phyloP scores from a whole-genome alignment of 2,113 vertebrate species.

The Alosa alosa region DNA sequence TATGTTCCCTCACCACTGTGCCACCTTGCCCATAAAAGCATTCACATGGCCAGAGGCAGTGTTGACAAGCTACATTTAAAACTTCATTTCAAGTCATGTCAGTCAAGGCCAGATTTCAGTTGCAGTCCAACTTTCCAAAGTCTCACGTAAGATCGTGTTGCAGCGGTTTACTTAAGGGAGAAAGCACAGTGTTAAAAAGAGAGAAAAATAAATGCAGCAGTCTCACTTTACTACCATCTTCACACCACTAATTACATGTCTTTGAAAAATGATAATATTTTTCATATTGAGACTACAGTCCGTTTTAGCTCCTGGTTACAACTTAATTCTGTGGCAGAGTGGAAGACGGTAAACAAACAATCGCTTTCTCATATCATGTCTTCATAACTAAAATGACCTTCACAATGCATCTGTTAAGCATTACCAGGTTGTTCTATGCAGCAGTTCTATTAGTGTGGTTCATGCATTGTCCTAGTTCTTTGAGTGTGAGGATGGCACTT shows the following conservation, averaged over 20 bases:
- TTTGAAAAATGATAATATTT: constrained; percentile 50
- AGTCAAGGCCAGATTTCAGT: neutral
- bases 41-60: constrained; percentile 40
- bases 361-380: neutral
- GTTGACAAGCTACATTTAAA: constrained; percentile 63
- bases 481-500: neutral
- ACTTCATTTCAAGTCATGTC: constrained; percentile 35
- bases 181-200: constrained; percentile 52
- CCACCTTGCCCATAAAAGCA: neutral
- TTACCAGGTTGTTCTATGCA: neutral
- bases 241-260: constrained; percentile 69
- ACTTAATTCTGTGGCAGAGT: neutral
- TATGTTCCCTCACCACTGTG: constrained; percentile 14
- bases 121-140: constrained; percentile 14
- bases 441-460: neutral
- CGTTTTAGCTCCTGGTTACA: constrained; percentile 24
- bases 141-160: neutral
- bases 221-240: constrained; percentile 60
- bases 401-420: neutral
- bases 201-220: constrained; percentile 63
- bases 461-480: neutral
- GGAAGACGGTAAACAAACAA: neutral
- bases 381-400: neutral
- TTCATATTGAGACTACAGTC: constrained; percentile 60
- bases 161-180: constrained; percentile 53